phyloP scores from a whole-genome alignment of 2,888 invertebrate species.

The Eupithecia vulgata region DNA sequence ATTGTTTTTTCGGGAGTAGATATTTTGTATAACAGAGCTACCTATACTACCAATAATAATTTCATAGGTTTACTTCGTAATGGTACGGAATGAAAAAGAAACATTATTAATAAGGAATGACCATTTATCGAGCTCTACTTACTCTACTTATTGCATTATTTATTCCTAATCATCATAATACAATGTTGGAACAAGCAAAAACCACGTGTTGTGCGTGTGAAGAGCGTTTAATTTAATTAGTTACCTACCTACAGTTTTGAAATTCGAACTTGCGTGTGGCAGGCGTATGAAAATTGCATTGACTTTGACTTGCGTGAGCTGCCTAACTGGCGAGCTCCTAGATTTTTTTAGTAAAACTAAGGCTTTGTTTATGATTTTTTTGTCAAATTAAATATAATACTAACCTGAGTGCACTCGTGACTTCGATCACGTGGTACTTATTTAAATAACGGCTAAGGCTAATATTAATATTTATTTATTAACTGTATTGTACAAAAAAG shows the following conservation, averaged over 20 bases:
- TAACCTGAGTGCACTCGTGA: background rate
- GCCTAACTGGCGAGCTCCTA: constrained; percentile 15
- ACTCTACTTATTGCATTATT: background rate
- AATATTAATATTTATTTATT: no score
- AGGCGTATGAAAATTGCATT: constrained; percentile 31
- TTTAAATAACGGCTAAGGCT: no score
- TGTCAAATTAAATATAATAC: background rate
- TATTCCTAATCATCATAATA: constrained; percentile 8
- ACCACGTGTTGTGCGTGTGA: constrained; percentile 38
- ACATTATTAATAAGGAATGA: background rate
- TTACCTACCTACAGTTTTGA: constrained; percentile 35
- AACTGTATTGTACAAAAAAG: no score
- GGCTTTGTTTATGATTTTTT: background rate
- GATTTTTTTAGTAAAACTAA: constrained; percentile 10
- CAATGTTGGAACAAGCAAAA: constrained; percentile 28
- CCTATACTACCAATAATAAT: background rate
- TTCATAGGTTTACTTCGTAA: no score
- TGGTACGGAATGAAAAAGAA: no score
- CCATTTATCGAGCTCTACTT: background rate
- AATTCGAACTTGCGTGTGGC: constrained; percentile 43
- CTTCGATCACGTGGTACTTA: background rate
- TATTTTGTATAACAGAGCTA: background rate
- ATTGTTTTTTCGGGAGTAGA: background rate
- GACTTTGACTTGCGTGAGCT: constrained; percentile 28
- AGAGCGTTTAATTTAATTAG: constrained; percentile 37